A percentile compares a stretch with the other conserved stretches of the same genome.
Conservation (phyloP, 1,140 invertebrate genomes). For the Melanaphis sacchari region DNA sequence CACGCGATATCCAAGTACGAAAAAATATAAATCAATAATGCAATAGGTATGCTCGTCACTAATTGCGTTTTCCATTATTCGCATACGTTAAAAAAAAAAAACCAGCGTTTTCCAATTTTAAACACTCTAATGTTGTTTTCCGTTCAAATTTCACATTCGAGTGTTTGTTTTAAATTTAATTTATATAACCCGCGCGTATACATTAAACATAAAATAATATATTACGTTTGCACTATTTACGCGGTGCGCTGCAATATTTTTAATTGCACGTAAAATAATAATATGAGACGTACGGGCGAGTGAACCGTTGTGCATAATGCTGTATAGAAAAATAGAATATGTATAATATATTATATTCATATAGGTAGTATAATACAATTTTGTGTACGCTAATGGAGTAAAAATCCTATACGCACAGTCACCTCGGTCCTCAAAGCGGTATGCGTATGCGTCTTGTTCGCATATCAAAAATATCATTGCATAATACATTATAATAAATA, state of each 20-base stretch:
- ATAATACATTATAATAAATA: too few relatives aligned
- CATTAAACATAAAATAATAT: too few relatives aligned
- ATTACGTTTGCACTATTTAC: background rate
- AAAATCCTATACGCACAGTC: too few relatives aligned
- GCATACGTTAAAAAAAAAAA: background rate
- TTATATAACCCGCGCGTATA: background rate
- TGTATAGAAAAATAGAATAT: too few relatives aligned
- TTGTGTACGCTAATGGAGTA: too few relatives aligned
- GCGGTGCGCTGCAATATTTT: background rate
- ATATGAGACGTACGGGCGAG: background rate
- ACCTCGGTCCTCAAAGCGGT: too few relatives aligned
- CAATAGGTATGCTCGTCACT: background rate
- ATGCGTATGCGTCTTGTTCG: too few relatives aligned
- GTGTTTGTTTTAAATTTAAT: background rate
- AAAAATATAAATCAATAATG: background rate
- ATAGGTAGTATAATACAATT: background rate
- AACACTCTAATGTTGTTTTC: background rate
- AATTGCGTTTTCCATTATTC: slow-evolving; percentile 9
- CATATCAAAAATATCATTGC: too few relatives aligned
- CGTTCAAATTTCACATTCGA: background rate
- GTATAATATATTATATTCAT: background rate
- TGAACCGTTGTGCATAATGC: background rate
- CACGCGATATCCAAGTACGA: background rate
- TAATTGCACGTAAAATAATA: background rate
- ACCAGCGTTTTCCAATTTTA: background rate